Evolutionary conservation across 35 echinoderm and acorn worm genomes (phyloP), one percentile per base, ranked within the genome.

Genomic region (Eucidaris tribuloides): DNA sequence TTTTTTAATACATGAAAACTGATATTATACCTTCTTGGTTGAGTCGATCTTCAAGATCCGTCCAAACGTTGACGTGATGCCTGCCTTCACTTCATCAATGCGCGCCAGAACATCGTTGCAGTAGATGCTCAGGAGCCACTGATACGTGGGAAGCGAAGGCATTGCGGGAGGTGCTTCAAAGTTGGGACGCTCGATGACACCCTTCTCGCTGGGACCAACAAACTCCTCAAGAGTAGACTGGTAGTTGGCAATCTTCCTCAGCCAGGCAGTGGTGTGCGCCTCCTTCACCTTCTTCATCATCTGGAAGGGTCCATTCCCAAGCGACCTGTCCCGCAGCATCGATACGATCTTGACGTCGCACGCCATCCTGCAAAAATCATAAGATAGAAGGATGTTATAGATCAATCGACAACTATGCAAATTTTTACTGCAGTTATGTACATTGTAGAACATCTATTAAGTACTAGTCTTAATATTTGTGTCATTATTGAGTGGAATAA

Each of bases 21-120:
- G 34, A 19, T 78, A 49, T 25, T 27, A 71, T 37, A 90, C 82
- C 64, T 87, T 87, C 58, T 87, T 91, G 55, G 84, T 88, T 5
- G 88, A 91, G 54, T 91, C 78, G 58, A 91, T 37, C 62, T 95
- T 95, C 7, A 95, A 17, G 24, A 90, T 43, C 11, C 20, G 4
- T 38, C 85, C 86, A 48, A 80, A 89, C 3, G 81, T 80, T 14
- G 85, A 88, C 1, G 91, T 93, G 19, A 80, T 62, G 41, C 57
- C 44, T 57, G 86, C 74, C 55, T 89, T 85, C 11, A 52, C 54
- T 23, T 85, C 81, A 72, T 79, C 36, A 20, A 86, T 42, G 31
- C 68, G 83, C 71, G 60, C 33, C 82, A 87, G 46, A 11, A 96
- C 84, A 79, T 96, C 87, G 13, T 65, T 86, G 22, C 77, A 44